Conservation (phyloP, 1,140 invertebrate genomes). For the Leucophenga varia region DNA sequence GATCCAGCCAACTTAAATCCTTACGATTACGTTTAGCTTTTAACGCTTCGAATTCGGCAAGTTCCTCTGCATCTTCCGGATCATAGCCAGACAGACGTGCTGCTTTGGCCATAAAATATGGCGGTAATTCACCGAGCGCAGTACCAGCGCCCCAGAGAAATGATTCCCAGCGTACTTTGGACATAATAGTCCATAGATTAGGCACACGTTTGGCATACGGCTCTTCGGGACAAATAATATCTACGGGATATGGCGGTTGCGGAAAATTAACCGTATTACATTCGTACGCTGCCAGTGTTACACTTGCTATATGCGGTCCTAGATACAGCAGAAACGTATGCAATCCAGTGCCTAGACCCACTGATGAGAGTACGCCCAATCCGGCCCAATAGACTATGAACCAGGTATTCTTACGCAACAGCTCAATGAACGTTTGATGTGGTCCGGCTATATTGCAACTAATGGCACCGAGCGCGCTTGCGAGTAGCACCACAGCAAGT, state of each 20-base stretch:
- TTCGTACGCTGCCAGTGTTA: slow-evolving; percentile 98
- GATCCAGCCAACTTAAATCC: slow-evolving; percentile 70
- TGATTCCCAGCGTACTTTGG: slow-evolving; percentile 90
- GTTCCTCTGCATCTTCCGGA: slow-evolving; percentile 73
- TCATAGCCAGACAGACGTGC: slow-evolving; percentile 76
- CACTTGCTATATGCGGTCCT: slow-evolving; percentile 87
- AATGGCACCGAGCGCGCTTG: slow-evolving; percentile 49
- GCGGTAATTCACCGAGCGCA: slow-evolving; percentile 93
- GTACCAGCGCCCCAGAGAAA: slow-evolving; percentile 98
- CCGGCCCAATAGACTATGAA: slow-evolving; percentile 95
- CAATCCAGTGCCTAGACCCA: slow-evolving; percentile 95
- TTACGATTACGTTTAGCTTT: slow-evolving; percentile 66
- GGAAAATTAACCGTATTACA: slow-evolving; percentile 94
- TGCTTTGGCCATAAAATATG: slow-evolving; percentile 96
- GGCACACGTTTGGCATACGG: slow-evolving; percentile 63
- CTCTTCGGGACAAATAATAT: slow-evolving; percentile 76
- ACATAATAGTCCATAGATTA: slow-evolving; percentile 86
- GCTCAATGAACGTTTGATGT: slow-evolving; percentile 57
- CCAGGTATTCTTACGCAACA: slow-evolving; percentile 59
- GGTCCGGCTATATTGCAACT: slow-evolving; percentile 57
- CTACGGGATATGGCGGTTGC: slow-evolving; percentile 84
- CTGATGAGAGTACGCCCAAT: slow-evolving; percentile 93
- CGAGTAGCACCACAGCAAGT: slow-evolving; percentile 46
- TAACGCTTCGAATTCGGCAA: slow-evolving; percentile 74
- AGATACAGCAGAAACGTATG: slow-evolving; percentile 98